phyloP scores from a whole-genome alignment of 2,113 vertebrate genomes.

The Neodontobutis hainanensis region DNA sequence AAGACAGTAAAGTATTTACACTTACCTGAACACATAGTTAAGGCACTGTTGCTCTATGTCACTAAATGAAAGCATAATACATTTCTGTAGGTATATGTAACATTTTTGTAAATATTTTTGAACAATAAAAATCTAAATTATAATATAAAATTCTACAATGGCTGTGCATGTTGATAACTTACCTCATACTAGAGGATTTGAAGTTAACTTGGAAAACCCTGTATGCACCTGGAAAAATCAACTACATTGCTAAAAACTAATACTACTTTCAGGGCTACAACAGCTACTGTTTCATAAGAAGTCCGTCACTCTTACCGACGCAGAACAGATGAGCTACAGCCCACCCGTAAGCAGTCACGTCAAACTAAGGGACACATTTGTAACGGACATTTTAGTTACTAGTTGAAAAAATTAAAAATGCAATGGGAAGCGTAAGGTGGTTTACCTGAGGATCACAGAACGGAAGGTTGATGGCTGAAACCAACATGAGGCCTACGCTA shows the following conservation, averaged over 20 bases:
- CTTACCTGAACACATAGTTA: slow-evolving; percentile 96
- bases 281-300: too few relatives aligned
- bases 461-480: slow-evolving; percentile 84
- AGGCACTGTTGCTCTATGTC: slow-evolving; percentile 93
- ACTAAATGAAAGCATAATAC: slow-evolving; percentile 66
- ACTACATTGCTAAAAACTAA: background rate
- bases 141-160: background rate
- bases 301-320: slow-evolving; percentile 78
- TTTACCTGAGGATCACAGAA: slow-evolving; percentile 85
- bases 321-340: slow-evolving; percentile 86
- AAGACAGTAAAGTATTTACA: background rate
- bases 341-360: slow-evolving; percentile 88
- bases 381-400: background rate
- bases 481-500: slow-evolving; percentile 83
- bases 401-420: background rate
- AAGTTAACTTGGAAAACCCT: slow-evolving; percentile 82
- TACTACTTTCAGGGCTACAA: too few relatives aligned
- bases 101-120: too few relatives aligned
- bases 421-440: background rate
- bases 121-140: background rate
- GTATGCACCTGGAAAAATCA: slow-evolving; percentile 84
- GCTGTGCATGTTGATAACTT: slow-evolving; percentile 2
- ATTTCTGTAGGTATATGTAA: background rate
- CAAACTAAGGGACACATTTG: slow-evolving; percentile 76
- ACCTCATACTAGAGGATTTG: slow-evolving; percentile 86